A percentile compares a stretch with the other conserved stretches of the same genome.
Conservation (phyloP, 2,888 invertebrate species). For the Agonopterix subpropinquella region DNA sequence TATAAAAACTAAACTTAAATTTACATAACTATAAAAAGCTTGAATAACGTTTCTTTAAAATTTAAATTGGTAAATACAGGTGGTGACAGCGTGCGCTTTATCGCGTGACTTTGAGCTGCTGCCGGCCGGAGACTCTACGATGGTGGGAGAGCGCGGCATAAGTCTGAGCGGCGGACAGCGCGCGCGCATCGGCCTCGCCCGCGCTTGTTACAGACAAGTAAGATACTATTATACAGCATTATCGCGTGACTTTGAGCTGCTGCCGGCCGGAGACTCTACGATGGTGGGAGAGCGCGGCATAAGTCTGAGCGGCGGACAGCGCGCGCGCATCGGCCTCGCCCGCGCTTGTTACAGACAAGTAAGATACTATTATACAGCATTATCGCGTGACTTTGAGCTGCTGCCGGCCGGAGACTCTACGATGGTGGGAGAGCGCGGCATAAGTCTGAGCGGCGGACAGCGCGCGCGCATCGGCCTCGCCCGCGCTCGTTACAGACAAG, state of each 20-base stretch:
- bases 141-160: slow-evolving; percentile 87
- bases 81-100: slow-evolving; percentile 78
- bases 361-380: slow-evolving; percentile 33
- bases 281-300: slow-evolving; percentile 87
- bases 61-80: slow-evolving; percentile 24
- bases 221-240: slow-evolving; percentile 47
- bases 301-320: slow-evolving; percentile 87
- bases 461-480: slow-evolving; percentile 86
- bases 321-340: slow-evolving; percentile 85
- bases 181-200: slow-evolving; percentile 84
- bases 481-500: slow-evolving; percentile 84
- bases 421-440: slow-evolving; percentile 85
- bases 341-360: slow-evolving; percentile 86
- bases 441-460: slow-evolving; percentile 87
- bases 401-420: slow-evolving; percentile 84
- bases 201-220: slow-evolving; percentile 86
- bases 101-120: slow-evolving; percentile 81
- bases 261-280: slow-evolving; percentile 83
- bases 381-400: slow-evolving; percentile 80
- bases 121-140: slow-evolving; percentile 81
- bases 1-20: no score
- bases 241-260: slow-evolving; percentile 79
- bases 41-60: no score
- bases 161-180: slow-evolving; percentile 88
- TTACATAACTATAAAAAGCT: no score